Conservation (phyloP, 2,797 vertebrate genomes). For the Gephyroberyx darwinii region DNA sequence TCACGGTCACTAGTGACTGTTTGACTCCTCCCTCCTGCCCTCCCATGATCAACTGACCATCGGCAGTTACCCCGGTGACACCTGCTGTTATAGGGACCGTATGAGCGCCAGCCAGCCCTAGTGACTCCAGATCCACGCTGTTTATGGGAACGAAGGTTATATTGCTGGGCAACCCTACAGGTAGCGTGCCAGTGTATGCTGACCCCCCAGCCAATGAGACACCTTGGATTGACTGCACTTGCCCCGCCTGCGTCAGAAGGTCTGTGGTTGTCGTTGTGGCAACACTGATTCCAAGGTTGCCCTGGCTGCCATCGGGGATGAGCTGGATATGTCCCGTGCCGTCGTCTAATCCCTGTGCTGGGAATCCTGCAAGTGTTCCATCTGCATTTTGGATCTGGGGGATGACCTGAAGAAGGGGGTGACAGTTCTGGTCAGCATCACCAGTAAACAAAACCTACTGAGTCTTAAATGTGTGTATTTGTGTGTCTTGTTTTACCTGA, state of each 20-base stretch:
- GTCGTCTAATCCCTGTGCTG: constrained; percentile 87
- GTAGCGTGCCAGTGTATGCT: constrained; percentile 89
- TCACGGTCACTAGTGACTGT: constrained; percentile 85
- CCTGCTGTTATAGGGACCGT: constrained; percentile 88
- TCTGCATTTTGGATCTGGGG: constrained; percentile 97
- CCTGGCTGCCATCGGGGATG: constrained; percentile 89
- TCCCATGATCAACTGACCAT: constrained; percentile 95
- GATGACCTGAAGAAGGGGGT: constrained; percentile 86
- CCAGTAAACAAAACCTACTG: background rate
- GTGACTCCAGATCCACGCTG: constrained; percentile 96
- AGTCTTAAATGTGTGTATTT: background rate
- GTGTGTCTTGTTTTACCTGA: constrained; percentile 65
- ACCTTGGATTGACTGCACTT: constrained; percentile 92
- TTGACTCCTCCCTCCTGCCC: constrained; percentile 86
- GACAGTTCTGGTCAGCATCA: background rate
- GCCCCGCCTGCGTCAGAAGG: constrained; percentile 92
- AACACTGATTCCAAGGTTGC: constrained; percentile 80
- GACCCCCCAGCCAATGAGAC: constrained; percentile 85
- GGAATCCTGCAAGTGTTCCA: constrained; percentile 88
- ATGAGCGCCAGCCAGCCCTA: constrained; percentile 94
- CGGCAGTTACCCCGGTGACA: constrained; percentile 83
- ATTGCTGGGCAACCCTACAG: constrained; percentile 93
- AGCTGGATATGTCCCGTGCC: constrained; percentile 94
- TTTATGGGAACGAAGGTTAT: constrained; percentile 99
- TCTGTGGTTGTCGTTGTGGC: constrained; percentile 87